These are phyloP conservation scores for Hetaerina americana DNA, from an alignment of 1,140 invertebrate genomes.

Conservation along the genomic window DNA sequence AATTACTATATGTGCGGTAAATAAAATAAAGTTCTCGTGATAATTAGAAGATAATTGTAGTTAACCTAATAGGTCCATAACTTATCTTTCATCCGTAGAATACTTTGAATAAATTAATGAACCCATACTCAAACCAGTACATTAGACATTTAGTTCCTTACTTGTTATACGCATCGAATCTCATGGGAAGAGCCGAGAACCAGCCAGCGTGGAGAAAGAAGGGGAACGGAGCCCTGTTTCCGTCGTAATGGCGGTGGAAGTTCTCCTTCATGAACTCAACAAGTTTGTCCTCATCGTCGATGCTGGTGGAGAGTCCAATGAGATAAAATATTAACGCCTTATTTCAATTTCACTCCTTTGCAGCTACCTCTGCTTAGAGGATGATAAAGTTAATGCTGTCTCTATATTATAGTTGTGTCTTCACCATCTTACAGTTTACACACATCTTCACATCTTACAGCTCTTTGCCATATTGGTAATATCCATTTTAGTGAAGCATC, in stretches of 20 bases:
- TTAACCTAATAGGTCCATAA: too few species aligned
- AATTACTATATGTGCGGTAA: too few species aligned
- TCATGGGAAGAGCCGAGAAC: slow-evolving; percentile 26
- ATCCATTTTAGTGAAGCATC: too few species aligned
- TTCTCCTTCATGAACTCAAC: slow-evolving; percentile 35
- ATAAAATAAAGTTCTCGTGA: too few species aligned
- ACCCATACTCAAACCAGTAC: too few species aligned
- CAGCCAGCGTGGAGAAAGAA: slow-evolving; percentile 43
- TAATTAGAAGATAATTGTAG: too few species aligned
- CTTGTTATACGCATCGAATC: slow-evolving; percentile 28
- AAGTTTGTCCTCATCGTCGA: slow-evolving; percentile 23
- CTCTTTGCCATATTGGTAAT: too few species aligned
- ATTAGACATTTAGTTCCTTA: too few species aligned
- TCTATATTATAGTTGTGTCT: not conserved
- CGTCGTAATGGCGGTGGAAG: slow-evolving; percentile 38
- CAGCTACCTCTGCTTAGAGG: not conserved
- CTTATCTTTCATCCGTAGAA: too few species aligned
- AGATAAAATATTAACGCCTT: too few species aligned
- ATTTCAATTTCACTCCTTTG: not conserved
- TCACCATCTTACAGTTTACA: not conserved
- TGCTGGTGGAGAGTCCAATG: not conserved
- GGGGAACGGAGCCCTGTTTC: slow-evolving; percentile 44
- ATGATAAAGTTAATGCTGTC: not conserved
- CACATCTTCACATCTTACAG: too few species aligned
- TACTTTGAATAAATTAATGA: too few species aligned